phyloP scores from a whole-genome alignment of 1,140 invertebrate genomes.

The Heliconius congener region DNA sequence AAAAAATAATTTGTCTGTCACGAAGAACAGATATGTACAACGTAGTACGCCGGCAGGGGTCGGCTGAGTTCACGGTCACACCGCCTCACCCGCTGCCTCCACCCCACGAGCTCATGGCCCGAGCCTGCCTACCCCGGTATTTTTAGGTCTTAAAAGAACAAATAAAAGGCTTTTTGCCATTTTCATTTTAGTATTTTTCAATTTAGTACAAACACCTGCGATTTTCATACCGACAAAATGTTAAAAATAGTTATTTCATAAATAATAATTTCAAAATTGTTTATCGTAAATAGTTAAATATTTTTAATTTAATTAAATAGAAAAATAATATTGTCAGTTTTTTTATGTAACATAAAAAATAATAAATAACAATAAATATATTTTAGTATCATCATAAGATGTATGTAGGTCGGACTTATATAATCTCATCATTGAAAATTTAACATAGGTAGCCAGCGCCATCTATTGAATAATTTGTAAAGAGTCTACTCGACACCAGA shows the following conservation, averaged over 20 bases:
- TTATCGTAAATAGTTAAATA: not conserved
- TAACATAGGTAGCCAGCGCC: constrained; percentile 50
- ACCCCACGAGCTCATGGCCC: constrained; percentile 35
- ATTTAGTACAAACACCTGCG: not conserved
- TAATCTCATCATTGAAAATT: not conserved
- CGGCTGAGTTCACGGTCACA: constrained; percentile 72
- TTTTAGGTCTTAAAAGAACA: constrained; percentile 36
- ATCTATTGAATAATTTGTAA: constrained; percentile 53
- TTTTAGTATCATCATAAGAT: not conserved
- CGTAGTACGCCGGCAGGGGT: constrained; percentile 55
- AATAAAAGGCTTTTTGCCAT: not conserved
- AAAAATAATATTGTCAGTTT: no score
- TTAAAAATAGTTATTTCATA: not conserved
- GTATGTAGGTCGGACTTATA: constrained; percentile 8
- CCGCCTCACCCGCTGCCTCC: constrained; percentile 39
- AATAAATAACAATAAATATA: constrained; percentile 1
- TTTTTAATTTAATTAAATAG: no score
- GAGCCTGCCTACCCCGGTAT: constrained; percentile 40
- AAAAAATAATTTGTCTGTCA: constrained; percentile 12
- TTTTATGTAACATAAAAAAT: no score
- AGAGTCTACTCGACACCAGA: constrained; percentile 70
- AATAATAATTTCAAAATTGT: not conserved
- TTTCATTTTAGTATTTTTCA: not conserved
- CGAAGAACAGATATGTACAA: constrained; percentile 32
- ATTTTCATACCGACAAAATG: not conserved